Conservation (phyloP, 2,113 vertebrate genomes). For the Sarotherodon lohbergeri region DNA sequence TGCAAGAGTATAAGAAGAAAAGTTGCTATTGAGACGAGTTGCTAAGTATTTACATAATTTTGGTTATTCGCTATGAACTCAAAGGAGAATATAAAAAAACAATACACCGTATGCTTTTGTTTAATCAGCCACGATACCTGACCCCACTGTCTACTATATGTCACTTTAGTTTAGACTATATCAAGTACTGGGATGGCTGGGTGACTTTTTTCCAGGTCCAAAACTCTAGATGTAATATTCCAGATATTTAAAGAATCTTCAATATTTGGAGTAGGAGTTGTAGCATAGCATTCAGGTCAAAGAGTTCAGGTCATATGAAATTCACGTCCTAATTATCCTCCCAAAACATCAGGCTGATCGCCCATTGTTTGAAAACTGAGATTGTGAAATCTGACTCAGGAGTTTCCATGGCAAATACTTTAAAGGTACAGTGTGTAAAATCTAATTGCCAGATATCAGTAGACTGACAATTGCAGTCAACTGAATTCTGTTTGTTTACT, state of each 20-base stretch:
- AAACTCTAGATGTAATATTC: background rate
- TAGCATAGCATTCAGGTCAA: background rate
- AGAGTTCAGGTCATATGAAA: background rate
- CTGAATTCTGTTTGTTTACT: background rate
- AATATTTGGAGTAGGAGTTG: background rate
- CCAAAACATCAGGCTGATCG: background rate
- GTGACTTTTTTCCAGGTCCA: background rate
- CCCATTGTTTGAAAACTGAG: background rate
- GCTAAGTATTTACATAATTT: background rate
- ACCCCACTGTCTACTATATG: background rate
- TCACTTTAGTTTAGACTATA: background rate
- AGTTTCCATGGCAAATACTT: background rate
- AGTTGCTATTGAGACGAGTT: background rate
- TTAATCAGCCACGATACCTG: conserved; percentile 32
- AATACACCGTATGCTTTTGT: background rate
- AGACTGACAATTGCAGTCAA: background rate
- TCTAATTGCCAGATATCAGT: background rate
- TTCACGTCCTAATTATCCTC: background rate
- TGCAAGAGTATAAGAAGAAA: background rate
- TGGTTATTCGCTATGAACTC: background rate
- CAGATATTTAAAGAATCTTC: background rate
- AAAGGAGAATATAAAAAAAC: background rate
- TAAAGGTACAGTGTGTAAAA: background rate
- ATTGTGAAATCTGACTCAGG: background rate
- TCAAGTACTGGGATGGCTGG: background rate